A percentile compares a stretch with the other conserved stretches of the same genome.
Conservation (phyloP, 2,113 vertebrate species). For the Ictidomys tridecemlineatus region DNA sequence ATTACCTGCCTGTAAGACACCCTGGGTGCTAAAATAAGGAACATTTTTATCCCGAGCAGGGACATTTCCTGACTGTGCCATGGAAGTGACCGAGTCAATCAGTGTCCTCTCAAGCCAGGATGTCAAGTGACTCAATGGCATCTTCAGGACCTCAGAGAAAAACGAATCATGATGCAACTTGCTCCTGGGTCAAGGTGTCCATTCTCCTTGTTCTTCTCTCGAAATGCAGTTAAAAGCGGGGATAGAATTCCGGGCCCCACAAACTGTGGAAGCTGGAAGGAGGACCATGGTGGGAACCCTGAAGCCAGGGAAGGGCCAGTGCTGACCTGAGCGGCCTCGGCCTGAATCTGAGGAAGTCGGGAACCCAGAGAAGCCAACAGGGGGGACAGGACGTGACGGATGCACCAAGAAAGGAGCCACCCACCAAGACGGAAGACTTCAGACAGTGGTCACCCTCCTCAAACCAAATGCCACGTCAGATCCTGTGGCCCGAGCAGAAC, state of each 20-base stretch:
- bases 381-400: neutral
- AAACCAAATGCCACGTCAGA: neutral
- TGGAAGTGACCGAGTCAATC: neutral
- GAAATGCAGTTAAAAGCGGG: neutral
- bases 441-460: neutral
- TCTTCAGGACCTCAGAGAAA: too few species aligned
- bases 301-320: rapidly evolving
- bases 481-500: rapidly evolving
- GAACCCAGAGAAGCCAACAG: neutral
- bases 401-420: neutral
- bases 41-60: neutral
- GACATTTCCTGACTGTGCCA: neutral
- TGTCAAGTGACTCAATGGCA: neutral
- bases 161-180: neutral
- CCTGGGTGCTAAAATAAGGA: neutral
- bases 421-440: too few species aligned
- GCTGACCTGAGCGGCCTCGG: rapidly evolving
- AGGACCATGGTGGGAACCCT: rapidly evolving
- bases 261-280: rapidly evolving
- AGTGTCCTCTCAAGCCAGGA: neutral
- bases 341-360: neutral
- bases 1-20: neutral
- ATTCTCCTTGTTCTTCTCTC: too few species aligned
- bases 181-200: neutral
- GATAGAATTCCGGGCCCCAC: neutral